Evolutionary conservation across 2,113 vertebrate species (phyloP), one percentile per base, ranked within the genome.

Genomic region (Speoplatyrhinus poulsoni): DNA sequence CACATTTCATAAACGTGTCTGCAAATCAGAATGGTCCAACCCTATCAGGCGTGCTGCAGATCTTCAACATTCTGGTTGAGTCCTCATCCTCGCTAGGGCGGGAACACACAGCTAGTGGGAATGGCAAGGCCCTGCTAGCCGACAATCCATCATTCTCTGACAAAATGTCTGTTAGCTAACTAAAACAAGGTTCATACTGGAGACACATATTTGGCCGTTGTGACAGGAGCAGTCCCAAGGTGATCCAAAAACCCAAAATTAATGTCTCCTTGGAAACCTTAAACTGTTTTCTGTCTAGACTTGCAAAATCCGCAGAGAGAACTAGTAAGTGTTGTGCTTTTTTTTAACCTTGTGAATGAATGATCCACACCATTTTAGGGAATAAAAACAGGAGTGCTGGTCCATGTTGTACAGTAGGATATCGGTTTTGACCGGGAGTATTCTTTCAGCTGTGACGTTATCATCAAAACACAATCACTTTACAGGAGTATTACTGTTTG

Each of bases 231-330:
- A 66, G 68, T 69, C 61, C 60, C 65, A 59, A 62, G 53, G 66
- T 71, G 56, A 63, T 73, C 60, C 50, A 79, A 76, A 77, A 72
- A 12, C 1, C 46, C 12, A 54, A 64, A 60, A 66, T 33, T 32
- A 79, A 73, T 58, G 58, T 71, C 67, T 79, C 67, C 16, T 48
- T 61, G 61, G 60, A 78, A 82, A 79, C 82, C n/a, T 70, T 46
- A 53, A 79, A 69, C 70, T 70, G 32, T 75, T 79, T 60, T 76
- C 67, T 70, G 81, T 74, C 75, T 66, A 68, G 67, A 79, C 73
- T 67, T 12, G 12, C 11, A 13, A 67, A 70, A 60, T 55, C 69
- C 41, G 68, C 12, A 72, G 65, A 57, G 55, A 49, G 0, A 32
- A 9, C 12, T 1, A 16, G 32, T 62, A 12, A 47, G 60, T 9